Evolutionary conservation across 2,888 invertebrate genomes (phyloP), one percentile per base, ranked within the genome.

Genomic region (Xanthia togata): DNA sequence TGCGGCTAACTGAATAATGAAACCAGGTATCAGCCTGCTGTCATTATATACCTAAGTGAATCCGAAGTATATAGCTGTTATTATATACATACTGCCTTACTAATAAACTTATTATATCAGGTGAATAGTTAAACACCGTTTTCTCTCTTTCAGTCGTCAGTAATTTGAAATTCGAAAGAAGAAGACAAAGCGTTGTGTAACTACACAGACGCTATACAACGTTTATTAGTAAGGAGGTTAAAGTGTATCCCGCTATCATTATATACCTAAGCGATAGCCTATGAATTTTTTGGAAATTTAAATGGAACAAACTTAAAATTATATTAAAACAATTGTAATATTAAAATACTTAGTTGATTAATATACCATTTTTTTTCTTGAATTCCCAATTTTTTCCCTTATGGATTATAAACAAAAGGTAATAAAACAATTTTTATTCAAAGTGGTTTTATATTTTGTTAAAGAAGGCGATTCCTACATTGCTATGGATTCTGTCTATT

Each of bases 271-370:
- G 35, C 23, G 62, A 63, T n/a, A 2, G 64, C 11, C 11, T 20
- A 41, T 20, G n/a, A n/a, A 17, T n/a, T 26, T 64, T 5, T 26
- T 20, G 17, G 17, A 26, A 20, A n/a, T n/a, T 35, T 20, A 8
- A 26, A 2, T 55, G 20, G 55, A 68, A 53, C 35, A 50, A n/a
- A 23, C 4, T 5, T 62, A n/a, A 23, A 62, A 6, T 23, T 8
- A n/a, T 38, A 38, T 17, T 63, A n/a, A 14, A 63, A 4, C 6
- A 44, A 20, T 26, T 38, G n/a, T n/a, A 53, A 38, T 68, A 23
- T 38, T 68, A 64, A 44, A 64, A 64, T 50, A 44, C 12, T 44
- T 38, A 64, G 38, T 63, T 41, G 17, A 38, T 63, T 63, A 63
- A n/a, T 41, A 9, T 38, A 38, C 3, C 14, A 9, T 5, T 23